These are phyloP conservation scores for Calonectris borealis DNA, from an alignment of 2,113 vertebrate species.

Conservation along the genomic window DNA sequence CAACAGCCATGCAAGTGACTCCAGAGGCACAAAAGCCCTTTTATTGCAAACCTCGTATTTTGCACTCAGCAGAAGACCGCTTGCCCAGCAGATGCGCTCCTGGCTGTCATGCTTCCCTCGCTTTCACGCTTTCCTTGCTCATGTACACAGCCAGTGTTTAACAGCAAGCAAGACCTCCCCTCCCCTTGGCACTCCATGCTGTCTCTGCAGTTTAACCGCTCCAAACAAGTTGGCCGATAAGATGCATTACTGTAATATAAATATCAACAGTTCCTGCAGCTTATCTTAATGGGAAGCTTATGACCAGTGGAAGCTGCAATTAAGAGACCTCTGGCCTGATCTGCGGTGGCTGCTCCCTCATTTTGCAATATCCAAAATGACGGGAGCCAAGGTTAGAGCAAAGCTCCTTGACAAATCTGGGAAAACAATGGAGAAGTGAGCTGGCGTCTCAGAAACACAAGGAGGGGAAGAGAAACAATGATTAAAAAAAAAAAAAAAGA, in stretches of 20 bases:
- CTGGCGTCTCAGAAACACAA: not conserved
- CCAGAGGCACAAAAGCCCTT: not conserved
- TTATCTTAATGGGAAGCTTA: not conserved
- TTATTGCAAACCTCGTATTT: rapidly evolving
- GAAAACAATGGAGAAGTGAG: not conserved
- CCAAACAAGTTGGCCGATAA: not conserved
- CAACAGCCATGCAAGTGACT: not conserved
- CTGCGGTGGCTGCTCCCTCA: not conserved
- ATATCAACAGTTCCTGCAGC: not conserved
- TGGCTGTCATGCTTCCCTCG: not conserved
- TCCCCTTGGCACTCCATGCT: not conserved
- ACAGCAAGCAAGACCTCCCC: not conserved
- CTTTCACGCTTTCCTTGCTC: not conserved
- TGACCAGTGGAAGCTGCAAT: not conserved
- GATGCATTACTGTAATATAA: not conserved
- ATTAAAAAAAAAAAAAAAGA: not conserved
- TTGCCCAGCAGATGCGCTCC: not conserved
- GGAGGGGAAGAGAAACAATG: not conserved
- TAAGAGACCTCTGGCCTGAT: not conserved
- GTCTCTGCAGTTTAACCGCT: not conserved
- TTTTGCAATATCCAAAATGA: not conserved
- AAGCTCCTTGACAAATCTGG: not conserved
- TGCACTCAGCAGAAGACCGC: not conserved
- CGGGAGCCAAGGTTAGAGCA: not conserved
- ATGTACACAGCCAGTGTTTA: not conserved